These are phyloP conservation scores for Hemichromis elongatus DNA, from an alignment of 2,113 vertebrate genomes.

Conservation along the genomic window DNA sequence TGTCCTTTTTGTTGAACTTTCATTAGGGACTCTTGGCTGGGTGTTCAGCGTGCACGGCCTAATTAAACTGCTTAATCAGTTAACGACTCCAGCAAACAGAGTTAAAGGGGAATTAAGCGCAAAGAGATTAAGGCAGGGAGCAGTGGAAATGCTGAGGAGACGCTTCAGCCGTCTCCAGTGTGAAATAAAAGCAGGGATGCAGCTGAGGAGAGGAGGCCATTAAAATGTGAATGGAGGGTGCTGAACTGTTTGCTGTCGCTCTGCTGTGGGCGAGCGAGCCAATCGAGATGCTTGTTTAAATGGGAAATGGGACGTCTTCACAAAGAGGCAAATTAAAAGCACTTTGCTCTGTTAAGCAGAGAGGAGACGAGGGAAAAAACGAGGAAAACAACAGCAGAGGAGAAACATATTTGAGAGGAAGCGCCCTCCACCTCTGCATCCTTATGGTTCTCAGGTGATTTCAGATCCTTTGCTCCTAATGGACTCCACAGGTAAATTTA, in stretches of 20 bases:
- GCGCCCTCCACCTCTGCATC: conserved; percentile 16
- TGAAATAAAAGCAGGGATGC: conserved; percentile 72
- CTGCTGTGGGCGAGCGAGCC: conserved; percentile 53
- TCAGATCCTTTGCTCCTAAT: conserved; percentile 44
- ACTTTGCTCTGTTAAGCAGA: conserved; percentile 57
- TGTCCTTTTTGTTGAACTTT: conserved; percentile 27
- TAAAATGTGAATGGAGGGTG: conserved; percentile 61
- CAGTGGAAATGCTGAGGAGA: conserved; percentile 72
- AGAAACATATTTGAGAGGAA: conserved; percentile 44
- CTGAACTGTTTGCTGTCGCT: conserved; percentile 48
- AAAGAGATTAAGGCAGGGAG: conserved; percentile 62
- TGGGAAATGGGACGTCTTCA: conserved; percentile 51
- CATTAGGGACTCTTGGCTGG: conserved; percentile 23
- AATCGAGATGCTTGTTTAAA: conserved; percentile 55
- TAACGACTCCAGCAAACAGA: conserved; percentile 73
- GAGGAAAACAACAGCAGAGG: conserved; percentile 27
- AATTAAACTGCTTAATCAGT: conserved; percentile 81
- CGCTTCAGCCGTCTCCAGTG: conserved; percentile 70
- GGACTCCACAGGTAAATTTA: conserved; percentile 24
- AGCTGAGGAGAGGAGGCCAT: conserved; percentile 58
- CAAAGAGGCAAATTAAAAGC: conserved; percentile 65
- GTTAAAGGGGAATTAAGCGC: conserved; percentile 77
- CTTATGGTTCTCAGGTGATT: conserved; percentile 54
- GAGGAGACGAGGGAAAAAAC: conserved; percentile 42
- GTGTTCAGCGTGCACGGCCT: conserved; percentile 56